Evolutionary conservation across 2,888 invertebrate genomes (phyloP).

Genomic region (Standfussiana lucernea): DNA sequence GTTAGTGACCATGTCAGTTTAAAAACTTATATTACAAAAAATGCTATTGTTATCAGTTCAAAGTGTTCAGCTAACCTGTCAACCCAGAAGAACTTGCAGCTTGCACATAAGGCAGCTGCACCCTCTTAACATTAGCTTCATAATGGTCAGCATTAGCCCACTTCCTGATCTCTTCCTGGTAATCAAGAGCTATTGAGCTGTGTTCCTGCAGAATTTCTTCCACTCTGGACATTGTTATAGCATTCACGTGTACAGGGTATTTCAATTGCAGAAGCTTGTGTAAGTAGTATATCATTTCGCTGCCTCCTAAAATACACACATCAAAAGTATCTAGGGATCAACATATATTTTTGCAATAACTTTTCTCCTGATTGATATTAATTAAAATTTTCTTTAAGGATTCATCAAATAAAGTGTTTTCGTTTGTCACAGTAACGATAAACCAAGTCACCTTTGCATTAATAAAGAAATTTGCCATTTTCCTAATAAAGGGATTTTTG

Average conservation of each 20-base stretch:
- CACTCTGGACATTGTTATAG: constrained; percentile 95
- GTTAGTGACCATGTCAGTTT: too few relatives aligned
- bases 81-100: constrained; percentile 91
- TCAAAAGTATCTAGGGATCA: too few relatives aligned
- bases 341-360: too few relatives aligned
- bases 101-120: constrained; percentile 96
- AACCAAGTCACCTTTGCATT: too few relatives aligned
- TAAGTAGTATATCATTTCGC: constrained; percentile 95
- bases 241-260: constrained; percentile 97
- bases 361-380: too few relatives aligned
- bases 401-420: too few relatives aligned
- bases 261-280: constrained; percentile 97
- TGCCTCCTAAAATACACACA: constrained; percentile 93
- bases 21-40: not conserved
- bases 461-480: too few relatives aligned
- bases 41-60: not conserved
- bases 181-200: constrained; percentile 94
- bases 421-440: too few relatives aligned
- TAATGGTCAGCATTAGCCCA: constrained; percentile 96
- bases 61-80: constrained; percentile 85
- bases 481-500: too few relatives aligned
- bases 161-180: constrained; percentile 93
- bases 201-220: constrained; percentile 97
- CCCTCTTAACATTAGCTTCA: constrained; percentile 94
- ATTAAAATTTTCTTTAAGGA: too few relatives aligned